These are phyloP conservation scores for Anomalospiza imberbis DNA, from an alignment of 2,797 vertebrate genomes.

Conservation along the genomic window DNA sequence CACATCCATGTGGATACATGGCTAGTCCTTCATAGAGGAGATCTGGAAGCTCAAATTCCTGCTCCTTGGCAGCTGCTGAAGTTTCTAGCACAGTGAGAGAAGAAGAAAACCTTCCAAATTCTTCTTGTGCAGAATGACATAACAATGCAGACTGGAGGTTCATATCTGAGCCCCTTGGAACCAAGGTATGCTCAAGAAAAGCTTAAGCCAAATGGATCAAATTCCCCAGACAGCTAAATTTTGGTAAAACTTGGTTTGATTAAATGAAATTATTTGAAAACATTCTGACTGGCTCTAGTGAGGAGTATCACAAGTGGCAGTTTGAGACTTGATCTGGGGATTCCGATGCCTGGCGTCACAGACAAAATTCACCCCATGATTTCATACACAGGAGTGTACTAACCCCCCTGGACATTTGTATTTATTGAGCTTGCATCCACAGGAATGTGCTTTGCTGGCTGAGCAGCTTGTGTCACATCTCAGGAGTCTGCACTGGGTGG, in stretches of 20 bases:
- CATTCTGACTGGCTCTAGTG: neutral
- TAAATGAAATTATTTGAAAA: neutral
- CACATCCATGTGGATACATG: accelerated
- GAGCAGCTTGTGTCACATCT: neutral
- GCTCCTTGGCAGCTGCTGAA: neutral
- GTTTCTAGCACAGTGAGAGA: neutral
- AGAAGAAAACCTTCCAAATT: neutral
- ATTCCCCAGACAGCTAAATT: neutral
- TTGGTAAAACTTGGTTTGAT: neutral
- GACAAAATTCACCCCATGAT: neutral
- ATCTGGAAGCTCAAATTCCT: neutral
- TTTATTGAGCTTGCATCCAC: neutral
- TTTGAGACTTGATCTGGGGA: neutral
- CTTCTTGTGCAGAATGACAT: neutral
- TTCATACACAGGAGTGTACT: neutral
- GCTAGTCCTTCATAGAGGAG: neutral
- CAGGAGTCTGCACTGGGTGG: accelerated
- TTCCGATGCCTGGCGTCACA: neutral
- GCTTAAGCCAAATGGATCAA: neutral
- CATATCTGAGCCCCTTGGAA: neutral
- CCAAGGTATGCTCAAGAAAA: neutral
- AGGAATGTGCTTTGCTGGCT: neutral
- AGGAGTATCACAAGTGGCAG: neutral
- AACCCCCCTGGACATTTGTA: neutral
- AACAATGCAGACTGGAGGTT: neutral